phyloP scores from a whole-genome alignment of 2,888 invertebrate genomes.

The Ornithoptera alexandrae region DNA sequence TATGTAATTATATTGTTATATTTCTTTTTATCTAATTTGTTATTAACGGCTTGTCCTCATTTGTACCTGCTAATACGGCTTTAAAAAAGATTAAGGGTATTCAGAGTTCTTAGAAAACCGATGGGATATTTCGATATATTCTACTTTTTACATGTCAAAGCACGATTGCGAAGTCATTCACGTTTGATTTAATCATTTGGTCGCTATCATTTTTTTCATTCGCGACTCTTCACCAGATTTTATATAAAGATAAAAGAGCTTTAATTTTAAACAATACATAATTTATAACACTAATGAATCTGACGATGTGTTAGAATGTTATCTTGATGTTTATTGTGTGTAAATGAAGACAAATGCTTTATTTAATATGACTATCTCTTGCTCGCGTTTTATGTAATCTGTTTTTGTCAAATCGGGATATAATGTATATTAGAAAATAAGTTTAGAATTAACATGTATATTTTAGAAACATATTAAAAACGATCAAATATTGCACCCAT shows the following conservation, averaged over 20 bases:
- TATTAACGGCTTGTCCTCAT: slow-evolving; percentile 21
- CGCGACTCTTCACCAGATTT: slow-evolving; percentile 16
- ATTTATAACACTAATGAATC: slow-evolving; percentile 25
- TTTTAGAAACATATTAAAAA: not conserved
- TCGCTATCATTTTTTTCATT: slow-evolving; percentile 39
- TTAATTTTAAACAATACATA: slow-evolving; percentile 27
- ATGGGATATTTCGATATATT: slow-evolving; percentile 54
- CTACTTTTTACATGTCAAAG: slow-evolving; percentile 48
- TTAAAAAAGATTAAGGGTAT: slow-evolving; percentile 20
- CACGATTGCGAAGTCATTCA: slow-evolving; percentile 38
- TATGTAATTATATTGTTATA: not conserved
- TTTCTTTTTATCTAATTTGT: slow-evolving; percentile 8
- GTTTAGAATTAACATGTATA: not conserved
- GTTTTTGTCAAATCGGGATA: not conserved
- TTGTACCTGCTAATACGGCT: slow-evolving; percentile 27
- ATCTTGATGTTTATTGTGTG: slow-evolving; percentile 24
- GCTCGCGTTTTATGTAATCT: not conserved
- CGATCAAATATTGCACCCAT: not conserved
- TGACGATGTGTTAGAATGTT: slow-evolving; percentile 28
- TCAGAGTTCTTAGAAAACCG: slow-evolving; percentile 49
- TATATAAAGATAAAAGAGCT: slow-evolving; percentile 29
- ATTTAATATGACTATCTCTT: slow-evolving; percentile 4
- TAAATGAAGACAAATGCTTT: slow-evolving; percentile 28
- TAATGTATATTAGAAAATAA: not conserved
- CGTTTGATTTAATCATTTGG: slow-evolving; percentile 44